Conservation (phyloP, 2,888 invertebrate species). For the Drosophila anomelani region DNA sequence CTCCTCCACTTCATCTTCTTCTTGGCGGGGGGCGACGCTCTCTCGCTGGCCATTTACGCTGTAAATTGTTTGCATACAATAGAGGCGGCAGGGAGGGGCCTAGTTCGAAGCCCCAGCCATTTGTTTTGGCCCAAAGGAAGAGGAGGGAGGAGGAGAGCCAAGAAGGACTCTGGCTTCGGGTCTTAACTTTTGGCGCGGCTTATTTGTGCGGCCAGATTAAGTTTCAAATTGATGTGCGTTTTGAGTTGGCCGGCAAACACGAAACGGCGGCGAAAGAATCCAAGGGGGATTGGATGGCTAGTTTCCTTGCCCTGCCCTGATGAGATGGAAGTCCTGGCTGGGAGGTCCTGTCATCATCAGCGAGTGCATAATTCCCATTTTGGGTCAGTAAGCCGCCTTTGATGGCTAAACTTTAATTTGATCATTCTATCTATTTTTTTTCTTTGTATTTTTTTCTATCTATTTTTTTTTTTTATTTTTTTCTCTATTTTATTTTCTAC, state of each 20-base stretch:
- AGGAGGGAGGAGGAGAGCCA: too few relatives aligned
- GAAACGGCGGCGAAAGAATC: constrained; percentile 13
- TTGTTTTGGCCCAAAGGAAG: constrained; percentile 29
- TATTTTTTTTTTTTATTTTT: neutral
- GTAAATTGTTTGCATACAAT: constrained; percentile 78
- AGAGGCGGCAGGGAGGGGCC: constrained; percentile 5
- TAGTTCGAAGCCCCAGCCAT: constrained; percentile 30
- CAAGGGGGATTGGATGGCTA: constrained; percentile 10
- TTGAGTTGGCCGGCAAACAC: constrained; percentile 46
- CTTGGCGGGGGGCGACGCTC: constrained; percentile 14
- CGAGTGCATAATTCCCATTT: constrained; percentile 13
- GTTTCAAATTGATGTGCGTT: constrained; percentile 79
- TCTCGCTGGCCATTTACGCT: constrained; percentile 62
- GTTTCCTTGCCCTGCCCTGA: constrained; percentile 6
- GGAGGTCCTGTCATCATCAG: constrained; percentile 16
- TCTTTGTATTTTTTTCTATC: neutral
- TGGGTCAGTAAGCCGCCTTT: constrained; percentile 49
- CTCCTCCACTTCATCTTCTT: constrained; percentile 33
- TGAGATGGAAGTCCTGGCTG: constrained; percentile 1
- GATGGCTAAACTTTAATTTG: constrained; percentile 73
- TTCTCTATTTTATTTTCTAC: neutral
- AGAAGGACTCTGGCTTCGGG: constrained; percentile 32
- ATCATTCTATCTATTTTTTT: constrained; percentile 31
- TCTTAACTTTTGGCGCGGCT: constrained; percentile 77
- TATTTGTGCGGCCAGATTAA: constrained; percentile 78